Evolutionary conservation across 2,888 invertebrate species (phyloP).

Genomic region (Pimpla rufipes): DNA sequence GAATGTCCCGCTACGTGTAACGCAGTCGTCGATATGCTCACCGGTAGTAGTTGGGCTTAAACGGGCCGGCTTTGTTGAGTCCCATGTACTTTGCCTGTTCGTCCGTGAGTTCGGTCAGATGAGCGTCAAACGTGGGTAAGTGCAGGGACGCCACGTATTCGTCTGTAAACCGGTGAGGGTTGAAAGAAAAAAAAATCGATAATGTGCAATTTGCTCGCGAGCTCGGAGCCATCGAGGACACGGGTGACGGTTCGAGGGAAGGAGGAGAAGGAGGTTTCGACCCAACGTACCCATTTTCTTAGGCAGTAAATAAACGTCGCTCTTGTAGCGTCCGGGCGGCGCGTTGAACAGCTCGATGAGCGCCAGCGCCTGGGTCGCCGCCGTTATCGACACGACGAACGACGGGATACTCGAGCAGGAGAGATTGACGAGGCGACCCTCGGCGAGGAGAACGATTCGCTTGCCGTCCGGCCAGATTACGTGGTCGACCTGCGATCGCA

Average conservation of each 20-base stretch:
- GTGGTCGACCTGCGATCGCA: constrained; percentile 98
- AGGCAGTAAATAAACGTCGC: constrained; percentile 98
- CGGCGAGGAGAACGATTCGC: constrained; percentile 96
- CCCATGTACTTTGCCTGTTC: constrained; percentile 99
- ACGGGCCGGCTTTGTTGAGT: constrained; percentile 98
- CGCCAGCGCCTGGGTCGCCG: constrained; percentile 98
- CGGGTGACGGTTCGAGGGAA: constrained; percentile 1
- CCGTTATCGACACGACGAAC: constrained; percentile 98
- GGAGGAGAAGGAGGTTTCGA: neutral
- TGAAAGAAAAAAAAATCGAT: constrained; percentile 56
- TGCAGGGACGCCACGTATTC: constrained; percentile 99
- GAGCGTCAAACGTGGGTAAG: constrained; percentile 98
- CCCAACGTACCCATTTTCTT: constrained; percentile 96
- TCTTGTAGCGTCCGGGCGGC: constrained; percentile 96
- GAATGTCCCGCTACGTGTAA: neutral
- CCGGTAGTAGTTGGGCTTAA: constrained; percentile 99
- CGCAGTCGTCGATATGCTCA: constrained; percentile 83
- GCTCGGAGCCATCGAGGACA: neutral
- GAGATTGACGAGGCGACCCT: constrained; percentile 97
- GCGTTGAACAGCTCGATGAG: constrained; percentile 99
- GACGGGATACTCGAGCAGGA: constrained; percentile 99
- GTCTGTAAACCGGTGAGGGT: constrained; percentile 89
- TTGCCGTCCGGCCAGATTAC: constrained; percentile 99
- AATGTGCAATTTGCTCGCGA: constrained; percentile 40
- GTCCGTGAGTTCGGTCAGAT: constrained; percentile 97